These are phyloP conservation scores for Cosmia pyralina DNA, from an alignment of 2,888 invertebrate genomes.

Conservation along the genomic window DNA sequence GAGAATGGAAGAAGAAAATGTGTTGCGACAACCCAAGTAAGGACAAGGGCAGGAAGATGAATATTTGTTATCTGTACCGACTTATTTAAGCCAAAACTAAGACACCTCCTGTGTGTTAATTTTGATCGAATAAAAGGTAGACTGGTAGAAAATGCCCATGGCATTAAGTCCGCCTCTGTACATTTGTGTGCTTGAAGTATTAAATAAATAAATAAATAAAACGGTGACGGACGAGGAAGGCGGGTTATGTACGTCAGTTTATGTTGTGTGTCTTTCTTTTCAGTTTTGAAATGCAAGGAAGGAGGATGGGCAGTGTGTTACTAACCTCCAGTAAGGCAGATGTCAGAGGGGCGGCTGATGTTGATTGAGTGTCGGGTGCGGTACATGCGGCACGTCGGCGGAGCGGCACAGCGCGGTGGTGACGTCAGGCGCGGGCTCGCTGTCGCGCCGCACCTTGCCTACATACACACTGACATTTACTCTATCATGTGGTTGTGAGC, in stretches of 20 bases:
- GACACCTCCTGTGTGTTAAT: not conserved
- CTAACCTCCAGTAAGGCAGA: conserved; percentile 88
- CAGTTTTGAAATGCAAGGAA: not conserved
- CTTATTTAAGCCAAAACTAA: not conserved
- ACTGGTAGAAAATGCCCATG: no score
- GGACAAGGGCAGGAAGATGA: no score
- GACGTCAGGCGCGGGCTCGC: conserved; percentile 70
- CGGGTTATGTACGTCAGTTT: not conserved
- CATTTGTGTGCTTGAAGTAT: no score
- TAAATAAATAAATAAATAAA: no score
- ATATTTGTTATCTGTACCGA: not conserved
- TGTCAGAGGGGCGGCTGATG: conserved; percentile 91
- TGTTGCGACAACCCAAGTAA: no score
- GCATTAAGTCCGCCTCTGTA: no score
- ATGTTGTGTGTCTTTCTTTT: no score
- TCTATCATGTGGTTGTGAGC: conserved; percentile 1
- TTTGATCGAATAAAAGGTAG: not conserved
- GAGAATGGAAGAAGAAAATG: no score
- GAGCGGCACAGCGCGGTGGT: conserved; percentile 83
- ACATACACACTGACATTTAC: conserved; percentile 24
- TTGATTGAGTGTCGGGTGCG: conserved; percentile 74
- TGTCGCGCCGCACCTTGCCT: conserved; percentile 85
- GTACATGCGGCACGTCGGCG: conserved; percentile 14
- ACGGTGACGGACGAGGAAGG: not conserved
- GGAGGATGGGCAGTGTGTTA: not conserved